Conservation (phyloP, 2,797 vertebrate species). For the Xiphorhynchus erythropygius region DNA sequence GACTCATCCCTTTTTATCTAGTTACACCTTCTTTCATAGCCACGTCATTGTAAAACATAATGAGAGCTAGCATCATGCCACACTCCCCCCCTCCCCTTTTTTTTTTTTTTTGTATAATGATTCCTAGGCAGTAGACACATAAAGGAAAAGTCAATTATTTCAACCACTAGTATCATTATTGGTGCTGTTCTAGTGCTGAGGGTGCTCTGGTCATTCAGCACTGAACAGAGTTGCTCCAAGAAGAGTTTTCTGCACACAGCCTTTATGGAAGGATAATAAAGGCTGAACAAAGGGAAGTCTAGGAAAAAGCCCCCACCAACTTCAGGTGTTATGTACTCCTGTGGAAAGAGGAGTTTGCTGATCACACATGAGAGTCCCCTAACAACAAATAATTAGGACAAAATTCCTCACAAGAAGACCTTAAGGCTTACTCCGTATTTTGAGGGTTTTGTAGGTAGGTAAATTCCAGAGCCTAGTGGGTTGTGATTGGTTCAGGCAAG, state of each 20-base stretch:
- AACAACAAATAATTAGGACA: not conserved
- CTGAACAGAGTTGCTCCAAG: not conserved
- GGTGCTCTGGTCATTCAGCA: not conserved
- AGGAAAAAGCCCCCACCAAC: accelerated
- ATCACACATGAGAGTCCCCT: not conserved
- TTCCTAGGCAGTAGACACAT: not conserved
- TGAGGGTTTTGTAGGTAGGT: not conserved
- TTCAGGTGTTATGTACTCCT: not conserved
- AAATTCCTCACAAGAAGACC: not conserved
- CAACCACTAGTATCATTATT: not conserved
- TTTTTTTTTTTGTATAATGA: not conserved
- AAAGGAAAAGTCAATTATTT: not conserved
- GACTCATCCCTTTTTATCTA: not conserved
- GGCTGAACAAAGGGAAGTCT: not conserved
- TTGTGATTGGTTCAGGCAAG: not conserved
- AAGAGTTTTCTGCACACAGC: not conserved
- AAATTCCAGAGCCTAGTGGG: not conserved
- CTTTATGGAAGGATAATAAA: not conserved
- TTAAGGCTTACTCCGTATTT: not conserved
- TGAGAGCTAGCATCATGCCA: not conserved
- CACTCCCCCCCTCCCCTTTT: accelerated
- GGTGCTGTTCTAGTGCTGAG: not conserved
- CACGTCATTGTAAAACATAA: not conserved
- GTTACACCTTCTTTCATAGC: not conserved
- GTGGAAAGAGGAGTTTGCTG: not conserved